Percentiles rank a stretch among this genome's conserved stretches.
Evolutionary conservation across 2,797 vertebrate genomes (phyloP).

Genomic region (Myotis vivesi): DNA sequence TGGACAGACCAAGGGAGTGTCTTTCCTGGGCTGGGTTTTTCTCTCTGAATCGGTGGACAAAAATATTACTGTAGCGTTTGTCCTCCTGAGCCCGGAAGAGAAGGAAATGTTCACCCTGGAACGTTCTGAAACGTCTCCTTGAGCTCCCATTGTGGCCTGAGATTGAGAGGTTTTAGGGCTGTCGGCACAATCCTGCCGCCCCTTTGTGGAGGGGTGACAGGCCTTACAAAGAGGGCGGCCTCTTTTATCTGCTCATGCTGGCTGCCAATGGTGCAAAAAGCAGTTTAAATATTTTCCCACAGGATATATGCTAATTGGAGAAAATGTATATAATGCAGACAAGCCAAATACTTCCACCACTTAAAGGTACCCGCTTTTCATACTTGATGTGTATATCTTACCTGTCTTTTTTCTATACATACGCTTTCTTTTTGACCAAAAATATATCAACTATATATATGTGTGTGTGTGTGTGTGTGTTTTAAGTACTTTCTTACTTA

Average conservation of each 20-base stretch:
- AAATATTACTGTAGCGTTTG: not conserved
- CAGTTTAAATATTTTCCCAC: slow-evolving; percentile 57
- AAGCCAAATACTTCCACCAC: not conserved
- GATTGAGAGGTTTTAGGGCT: slow-evolving; percentile 36
- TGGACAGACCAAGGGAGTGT: not conserved
- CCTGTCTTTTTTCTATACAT: not conserved
- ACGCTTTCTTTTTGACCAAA: not conserved
- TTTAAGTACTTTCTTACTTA: not conserved
- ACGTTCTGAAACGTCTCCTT: not conserved
- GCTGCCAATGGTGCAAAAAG: not conserved
- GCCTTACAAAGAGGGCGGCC: not conserved
- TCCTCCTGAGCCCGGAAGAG: not conserved
- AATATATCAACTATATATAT: not conserved
- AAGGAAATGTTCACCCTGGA: not conserved
- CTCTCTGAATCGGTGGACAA: not conserved
- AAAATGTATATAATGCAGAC: not conserved
- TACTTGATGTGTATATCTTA: not conserved
- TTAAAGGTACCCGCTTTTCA: not conserved
- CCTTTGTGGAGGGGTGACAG: slow-evolving; percentile 39
- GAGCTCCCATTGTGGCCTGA: not conserved
- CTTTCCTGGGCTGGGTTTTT: not conserved
- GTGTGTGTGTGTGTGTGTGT: not conserved
- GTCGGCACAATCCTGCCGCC: not conserved
- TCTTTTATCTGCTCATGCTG: not conserved
- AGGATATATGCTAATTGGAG: slow-evolving; percentile 36